A percentile compares a stretch with the other conserved stretches of the same genome.
Evolutionary conservation across 2,113 vertebrate genomes (phyloP).

Genomic region (Rhinogobius similis): DNA sequence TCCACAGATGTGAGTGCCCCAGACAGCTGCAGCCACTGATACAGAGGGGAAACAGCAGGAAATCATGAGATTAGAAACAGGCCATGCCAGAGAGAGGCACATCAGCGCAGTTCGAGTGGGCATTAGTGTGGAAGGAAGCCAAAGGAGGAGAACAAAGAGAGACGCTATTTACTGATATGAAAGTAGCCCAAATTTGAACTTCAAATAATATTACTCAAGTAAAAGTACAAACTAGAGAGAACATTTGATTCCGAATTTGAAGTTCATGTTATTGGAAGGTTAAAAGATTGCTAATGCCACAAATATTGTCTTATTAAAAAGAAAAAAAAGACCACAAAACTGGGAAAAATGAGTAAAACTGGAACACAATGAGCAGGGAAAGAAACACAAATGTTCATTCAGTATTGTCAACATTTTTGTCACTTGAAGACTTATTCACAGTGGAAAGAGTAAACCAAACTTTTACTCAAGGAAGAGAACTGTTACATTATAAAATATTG

Average conservation of each 20-base stretch:
- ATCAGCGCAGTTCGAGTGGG: background rate
- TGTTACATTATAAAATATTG: too few species aligned
- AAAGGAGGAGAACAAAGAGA: background rate
- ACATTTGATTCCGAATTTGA: too few species aligned
- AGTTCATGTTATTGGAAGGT: background rate
- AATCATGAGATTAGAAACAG: background rate
- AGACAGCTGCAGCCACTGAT: constrained; percentile 5
- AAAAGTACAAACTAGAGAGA: too few species aligned
- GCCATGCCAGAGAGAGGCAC: background rate
- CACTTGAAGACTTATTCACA: too few species aligned
- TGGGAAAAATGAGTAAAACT: background rate
- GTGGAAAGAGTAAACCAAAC: too few species aligned
- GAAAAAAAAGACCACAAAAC: background rate
- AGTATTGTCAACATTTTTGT: background rate
- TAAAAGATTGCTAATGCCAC: too few species aligned
- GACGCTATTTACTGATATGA: background rate
- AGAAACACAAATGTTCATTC: background rate
- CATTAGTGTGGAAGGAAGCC: background rate
- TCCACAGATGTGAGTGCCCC: constrained; percentile 87
- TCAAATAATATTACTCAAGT: too few species aligned
- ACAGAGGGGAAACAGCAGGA: background rate
- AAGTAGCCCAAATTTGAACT: too few species aligned
- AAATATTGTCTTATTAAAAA: too few species aligned
- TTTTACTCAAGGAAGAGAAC: too few species aligned
- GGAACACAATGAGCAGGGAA: background rate